Conservation (phyloP, 2,797 vertebrate genomes). For the Melanotaenia maccullochi region DNA sequence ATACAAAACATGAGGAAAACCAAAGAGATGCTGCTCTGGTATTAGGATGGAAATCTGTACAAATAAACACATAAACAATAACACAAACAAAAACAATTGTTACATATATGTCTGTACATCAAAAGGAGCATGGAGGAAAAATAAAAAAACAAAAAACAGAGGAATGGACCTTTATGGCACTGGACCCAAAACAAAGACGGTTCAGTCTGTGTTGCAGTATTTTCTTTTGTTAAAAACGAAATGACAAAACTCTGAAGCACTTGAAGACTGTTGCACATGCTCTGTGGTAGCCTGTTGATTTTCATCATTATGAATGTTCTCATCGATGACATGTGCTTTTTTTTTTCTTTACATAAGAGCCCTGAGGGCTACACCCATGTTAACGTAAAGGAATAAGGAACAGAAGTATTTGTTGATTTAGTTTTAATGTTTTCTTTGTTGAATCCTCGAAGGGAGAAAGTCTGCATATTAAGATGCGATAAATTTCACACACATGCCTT, state of each 20-base stretch:
- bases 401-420: constrained; percentile 19
- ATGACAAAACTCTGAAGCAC: constrained; percentile 57
- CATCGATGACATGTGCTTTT: constrained; percentile 29
- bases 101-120: constrained; percentile 48
- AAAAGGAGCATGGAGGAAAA: constrained; percentile 47
- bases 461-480: constrained; percentile 68
- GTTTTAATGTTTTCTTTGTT: constrained; percentile 26
- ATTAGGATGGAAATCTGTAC: constrained; percentile 42
- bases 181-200: constrained; percentile 32
- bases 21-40: constrained; percentile 62
- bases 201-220: constrained; percentile 28
- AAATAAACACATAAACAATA: constrained; percentile 25
- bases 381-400: neutral
- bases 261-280: constrained; percentile 65
- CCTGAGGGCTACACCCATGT: constrained; percentile 8
- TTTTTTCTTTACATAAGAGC: constrained; percentile 15
- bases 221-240: constrained; percentile 37
- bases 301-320: constrained; percentile 62
- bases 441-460: neutral
- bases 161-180: constrained; percentile 40
- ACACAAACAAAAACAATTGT: constrained; percentile 6
- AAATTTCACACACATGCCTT: constrained; percentile 76
- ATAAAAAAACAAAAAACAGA: constrained; percentile 16
- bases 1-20: constrained; percentile 60
- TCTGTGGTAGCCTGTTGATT: constrained; percentile 53